Conservation (phyloP, 1,140 invertebrate genomes). For the Oedothorax gibbosus region DNA sequence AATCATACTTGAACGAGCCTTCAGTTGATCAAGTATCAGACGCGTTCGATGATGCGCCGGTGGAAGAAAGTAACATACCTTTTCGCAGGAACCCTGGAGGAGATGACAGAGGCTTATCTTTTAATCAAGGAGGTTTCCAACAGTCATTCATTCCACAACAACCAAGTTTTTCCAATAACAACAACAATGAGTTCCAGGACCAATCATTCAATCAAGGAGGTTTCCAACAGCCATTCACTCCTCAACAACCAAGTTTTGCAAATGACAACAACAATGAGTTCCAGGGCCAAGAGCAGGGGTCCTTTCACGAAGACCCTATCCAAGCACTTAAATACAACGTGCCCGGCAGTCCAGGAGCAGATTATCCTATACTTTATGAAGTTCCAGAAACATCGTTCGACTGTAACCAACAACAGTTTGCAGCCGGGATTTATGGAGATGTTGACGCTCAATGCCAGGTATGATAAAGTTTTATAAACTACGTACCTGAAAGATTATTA, state of each 20-base stretch:
- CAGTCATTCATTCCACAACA: background rate
- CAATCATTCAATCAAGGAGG: background rate
- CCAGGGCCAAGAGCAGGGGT: background rate
- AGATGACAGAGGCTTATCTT: too few species aligned
- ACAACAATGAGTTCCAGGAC: background rate
- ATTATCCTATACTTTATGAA: conserved; percentile 68
- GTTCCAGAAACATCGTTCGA: conserved; percentile 69
- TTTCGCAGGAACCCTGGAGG: too few species aligned
- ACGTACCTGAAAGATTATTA: background rate
- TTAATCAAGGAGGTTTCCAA: conserved; percentile 1
- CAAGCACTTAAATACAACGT: conserved; percentile 60
- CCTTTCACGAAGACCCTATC: conserved; percentile 27
- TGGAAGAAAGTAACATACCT: too few species aligned
- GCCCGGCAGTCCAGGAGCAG: conserved; percentile 68
- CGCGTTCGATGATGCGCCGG: too few species aligned
- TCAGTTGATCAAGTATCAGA: too few species aligned
- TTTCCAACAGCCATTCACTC: background rate
- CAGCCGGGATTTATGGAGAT: conserved; percentile 70
- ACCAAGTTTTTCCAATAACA: background rate
- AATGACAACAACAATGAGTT: background rate
- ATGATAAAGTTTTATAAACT: conserved; percentile 24
- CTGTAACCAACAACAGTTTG: conserved; percentile 68
- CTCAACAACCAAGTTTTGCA: background rate
- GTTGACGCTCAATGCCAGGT: conserved; percentile 70
- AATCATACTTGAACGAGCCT: background rate